phyloP scores from a whole-genome alignment of 2,888 invertebrate genomes.

The Pteria penguin region DNA sequence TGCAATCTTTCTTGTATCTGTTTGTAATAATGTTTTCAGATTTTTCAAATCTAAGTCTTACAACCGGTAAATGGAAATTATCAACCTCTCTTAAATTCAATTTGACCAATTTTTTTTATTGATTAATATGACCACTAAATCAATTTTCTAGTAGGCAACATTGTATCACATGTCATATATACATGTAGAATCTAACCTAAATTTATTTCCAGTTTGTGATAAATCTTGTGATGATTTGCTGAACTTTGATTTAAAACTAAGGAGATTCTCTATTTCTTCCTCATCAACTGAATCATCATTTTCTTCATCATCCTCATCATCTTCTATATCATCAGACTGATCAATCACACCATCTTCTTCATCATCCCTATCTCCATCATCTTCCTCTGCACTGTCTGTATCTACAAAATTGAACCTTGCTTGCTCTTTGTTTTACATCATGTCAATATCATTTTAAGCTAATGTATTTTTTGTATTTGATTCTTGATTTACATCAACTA shows the following conservation, averaged over 20 bases:
- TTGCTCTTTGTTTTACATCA: background rate
- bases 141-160: background rate
- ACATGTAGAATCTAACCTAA: background rate
- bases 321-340: background rate
- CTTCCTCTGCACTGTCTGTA: too few relatives aligned
- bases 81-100: too few relatives aligned
- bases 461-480: background rate
- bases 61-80: too few relatives aligned
- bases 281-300: conserved; percentile 26
- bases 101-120: too few relatives aligned
- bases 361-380: background rate
- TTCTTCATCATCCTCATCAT: conserved; percentile 18
- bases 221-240: background rate
- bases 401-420: too few relatives aligned
- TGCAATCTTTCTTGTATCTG: too few relatives aligned
- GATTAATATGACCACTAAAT: background rate
- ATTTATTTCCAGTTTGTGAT: background rate
- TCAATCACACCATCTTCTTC: conserved; percentile 15
- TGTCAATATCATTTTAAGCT: background rate
- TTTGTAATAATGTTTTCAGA: too few relatives aligned
- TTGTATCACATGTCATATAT: too few relatives aligned
- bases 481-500: background rate
- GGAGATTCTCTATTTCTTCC: background rate
- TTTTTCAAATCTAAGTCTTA: too few relatives aligned
- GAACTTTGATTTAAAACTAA: background rate